Base-by-base conservation (phyloP, 1,140 invertebrate species). In the Drosophila truncata region DNA sequence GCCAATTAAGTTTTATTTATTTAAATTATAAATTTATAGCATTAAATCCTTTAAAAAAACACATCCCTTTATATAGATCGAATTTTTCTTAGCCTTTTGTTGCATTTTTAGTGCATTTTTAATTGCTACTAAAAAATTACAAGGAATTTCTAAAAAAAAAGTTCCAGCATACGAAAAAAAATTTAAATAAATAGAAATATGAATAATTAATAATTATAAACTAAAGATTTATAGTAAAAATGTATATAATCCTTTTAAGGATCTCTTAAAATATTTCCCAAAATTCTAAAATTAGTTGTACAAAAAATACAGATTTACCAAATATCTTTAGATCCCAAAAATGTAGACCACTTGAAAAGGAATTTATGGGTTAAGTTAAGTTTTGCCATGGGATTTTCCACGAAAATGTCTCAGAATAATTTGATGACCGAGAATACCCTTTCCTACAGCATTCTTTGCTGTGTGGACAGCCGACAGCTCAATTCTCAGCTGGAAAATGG, bases 401-500 rank as follows among this genome's bases (percentile, higher is more conserved):
- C 11, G 55, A 44, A 63, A 66, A 63, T 37, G 31, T 63, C 41
- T 33, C 7, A 20, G 16, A 37, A 66, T 31, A 52, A 42, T 69
- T 41, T 41, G 37, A 67, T 66, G 62, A 18, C 31, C 62, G 29
- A 70, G 23, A 23, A 70, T 70, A 70, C 66, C 63, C 66, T 70
- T 52, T 67, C 47, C 10, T 14, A 23, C 9, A 31, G 35, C 37
- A 33, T 64, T 62, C 27, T 44, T 13, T 42, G 33, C 10, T 64
- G 55, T 64, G 61, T 27, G 57, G 62, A 65, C 57, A 52, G 65
- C 46, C 61, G 61, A 50, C 46, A 70, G 66, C 66, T 67, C 66
- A 67, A 69, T 70, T 64, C 64, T 66, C 63, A 66, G 39, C 63
- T 63, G 31, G 63, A 64, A 66, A 66, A 63, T 66, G 63, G 16